These are phyloP conservation scores for Myiotriccus ornatus DNA, from an alignment of 2,797 vertebrate species.

Conservation along the genomic window DNA sequence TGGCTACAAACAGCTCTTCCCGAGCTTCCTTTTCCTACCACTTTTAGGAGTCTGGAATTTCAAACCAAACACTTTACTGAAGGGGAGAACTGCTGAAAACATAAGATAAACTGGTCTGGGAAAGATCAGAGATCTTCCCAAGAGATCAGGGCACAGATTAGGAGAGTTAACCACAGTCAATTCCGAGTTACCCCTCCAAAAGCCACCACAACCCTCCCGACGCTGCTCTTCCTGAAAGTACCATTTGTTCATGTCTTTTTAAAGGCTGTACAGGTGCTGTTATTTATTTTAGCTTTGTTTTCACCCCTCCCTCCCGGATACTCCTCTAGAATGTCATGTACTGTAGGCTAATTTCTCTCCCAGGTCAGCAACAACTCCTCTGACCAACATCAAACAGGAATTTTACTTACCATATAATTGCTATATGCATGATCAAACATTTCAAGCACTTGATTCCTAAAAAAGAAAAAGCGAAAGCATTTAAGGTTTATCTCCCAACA, in stretches of 20 bases:
- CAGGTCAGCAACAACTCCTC: neutral
- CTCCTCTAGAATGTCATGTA: neutral
- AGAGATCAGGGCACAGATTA: neutral
- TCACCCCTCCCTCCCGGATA: neutral
- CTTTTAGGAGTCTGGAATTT: neutral
- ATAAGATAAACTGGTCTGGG: neutral
- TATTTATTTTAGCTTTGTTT: neutral
- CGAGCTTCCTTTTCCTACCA: neutral
- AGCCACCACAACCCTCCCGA: neutral
- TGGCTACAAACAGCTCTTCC: neutral
- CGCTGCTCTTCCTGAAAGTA: neutral
- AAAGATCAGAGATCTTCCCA: neutral
- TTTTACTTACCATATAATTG: slow-evolving; percentile 94
- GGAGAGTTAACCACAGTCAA: neutral
- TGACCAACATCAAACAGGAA: neutral
- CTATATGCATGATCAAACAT: slow-evolving; percentile 99
- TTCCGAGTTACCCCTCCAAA: neutral
- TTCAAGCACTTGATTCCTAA: slow-evolving; percentile 95
- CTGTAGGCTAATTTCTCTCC: neutral
- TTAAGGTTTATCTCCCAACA: neutral
- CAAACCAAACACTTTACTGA: neutral
- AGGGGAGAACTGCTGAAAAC: neutral
- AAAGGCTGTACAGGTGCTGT: neutral
- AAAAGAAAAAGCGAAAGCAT: slow-evolving; percentile 23
- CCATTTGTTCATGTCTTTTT: neutral